Conservation (phyloP, 2,113 vertebrate genomes). For the Anseranas semipalmata region DNA sequence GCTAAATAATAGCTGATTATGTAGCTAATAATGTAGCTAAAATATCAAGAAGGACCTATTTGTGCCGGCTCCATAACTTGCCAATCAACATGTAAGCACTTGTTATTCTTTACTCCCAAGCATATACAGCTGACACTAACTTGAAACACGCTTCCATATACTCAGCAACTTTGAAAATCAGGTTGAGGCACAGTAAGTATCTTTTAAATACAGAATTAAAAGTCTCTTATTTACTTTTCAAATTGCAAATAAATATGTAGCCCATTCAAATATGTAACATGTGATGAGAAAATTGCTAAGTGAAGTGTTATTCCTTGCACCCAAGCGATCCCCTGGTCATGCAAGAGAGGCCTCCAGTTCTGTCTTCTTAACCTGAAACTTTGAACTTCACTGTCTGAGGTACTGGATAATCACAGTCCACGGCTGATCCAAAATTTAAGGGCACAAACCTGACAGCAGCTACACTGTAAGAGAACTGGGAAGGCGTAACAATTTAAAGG, state of each 20-base stretch:
- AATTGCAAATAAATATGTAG: not conserved
- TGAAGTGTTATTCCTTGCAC: not conserved
- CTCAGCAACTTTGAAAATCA: not conserved
- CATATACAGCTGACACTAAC: not conserved
- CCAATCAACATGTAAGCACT: not conserved
- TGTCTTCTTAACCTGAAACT: not conserved
- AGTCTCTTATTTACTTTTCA: not conserved
- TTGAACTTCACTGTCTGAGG: not conserved
- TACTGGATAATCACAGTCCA: not conserved
- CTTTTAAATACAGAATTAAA: not conserved
- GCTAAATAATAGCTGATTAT: no score
- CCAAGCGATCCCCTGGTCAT: not conserved
- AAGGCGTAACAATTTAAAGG: not conserved
- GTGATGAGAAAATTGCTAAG: not conserved
- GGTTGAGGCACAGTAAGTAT: not conserved
- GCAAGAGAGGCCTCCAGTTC: not conserved
- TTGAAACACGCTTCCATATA: not conserved
- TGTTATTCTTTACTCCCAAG: not conserved
- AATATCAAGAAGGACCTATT: not conserved
- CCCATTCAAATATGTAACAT: not conserved
- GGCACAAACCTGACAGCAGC: not conserved
- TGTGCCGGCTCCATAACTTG: not conserved
- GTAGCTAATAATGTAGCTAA: not conserved
- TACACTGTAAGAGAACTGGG: fast-evolving
- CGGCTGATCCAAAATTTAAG: not conserved